Evolutionary conservation across 2,888 invertebrate species (phyloP).

Genomic region (Drosophila mayaguana): DNA sequence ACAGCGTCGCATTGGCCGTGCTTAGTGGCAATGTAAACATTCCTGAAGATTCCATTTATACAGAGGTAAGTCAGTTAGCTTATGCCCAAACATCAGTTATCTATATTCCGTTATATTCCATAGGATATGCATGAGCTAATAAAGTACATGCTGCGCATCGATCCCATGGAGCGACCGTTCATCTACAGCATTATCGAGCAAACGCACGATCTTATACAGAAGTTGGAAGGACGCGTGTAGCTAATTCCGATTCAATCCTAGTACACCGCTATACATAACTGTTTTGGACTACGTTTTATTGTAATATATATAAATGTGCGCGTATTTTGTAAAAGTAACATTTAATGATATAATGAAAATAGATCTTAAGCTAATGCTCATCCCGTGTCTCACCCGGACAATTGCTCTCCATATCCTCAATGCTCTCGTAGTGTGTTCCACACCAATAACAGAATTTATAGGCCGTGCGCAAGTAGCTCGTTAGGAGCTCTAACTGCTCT

Average conservation of each 20-base stretch:
- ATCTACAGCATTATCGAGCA: slow-evolving; percentile 90
- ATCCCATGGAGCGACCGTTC: slow-evolving; percentile 91
- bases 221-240: slow-evolving; percentile 87
- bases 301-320: slow-evolving; percentile 67
- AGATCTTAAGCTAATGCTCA: slow-evolving; percentile 86
- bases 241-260: slow-evolving; percentile 38
- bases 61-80: slow-evolving; percentile 82
- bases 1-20: slow-evolving; percentile 94
- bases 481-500: slow-evolving; percentile 88
- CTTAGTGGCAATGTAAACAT: slow-evolving; percentile 90
- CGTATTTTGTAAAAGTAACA: slow-evolving; percentile 56
- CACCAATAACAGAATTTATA: slow-evolving; percentile 93
- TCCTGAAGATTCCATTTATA: slow-evolving; percentile 89
- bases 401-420: slow-evolving; percentile 87
- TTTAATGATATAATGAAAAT: slow-evolving; percentile 14
- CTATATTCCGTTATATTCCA: not conserved
- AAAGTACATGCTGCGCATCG: slow-evolving; percentile 89
- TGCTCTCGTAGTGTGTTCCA: slow-evolving; percentile 88
- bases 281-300: slow-evolving; percentile 71
- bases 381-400: slow-evolving; percentile 89
- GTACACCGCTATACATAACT: slow-evolving; percentile 59
- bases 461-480: slow-evolving; percentile 88
- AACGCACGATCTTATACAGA: slow-evolving; percentile 87
- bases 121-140: slow-evolving; percentile 90
- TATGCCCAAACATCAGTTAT: not conserved